Conservation (phyloP, 2,797 vertebrate genomes). For the Merluccius polli region DNA sequence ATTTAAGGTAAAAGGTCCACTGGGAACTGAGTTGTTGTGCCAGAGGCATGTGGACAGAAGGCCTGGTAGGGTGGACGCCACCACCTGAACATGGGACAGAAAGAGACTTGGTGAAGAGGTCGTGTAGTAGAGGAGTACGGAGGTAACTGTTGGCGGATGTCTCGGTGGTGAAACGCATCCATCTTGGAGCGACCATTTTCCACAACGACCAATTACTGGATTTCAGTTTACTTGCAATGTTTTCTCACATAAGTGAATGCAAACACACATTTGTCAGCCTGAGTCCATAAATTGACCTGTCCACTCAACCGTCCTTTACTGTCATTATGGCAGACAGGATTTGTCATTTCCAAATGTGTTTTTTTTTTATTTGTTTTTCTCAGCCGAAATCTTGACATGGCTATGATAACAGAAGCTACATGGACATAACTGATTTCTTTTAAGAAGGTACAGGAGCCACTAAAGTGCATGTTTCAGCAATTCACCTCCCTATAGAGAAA, state of each 20-base stretch:
- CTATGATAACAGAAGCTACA: background rate
- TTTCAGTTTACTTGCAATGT: background rate
- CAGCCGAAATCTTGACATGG: too few relatives aligned
- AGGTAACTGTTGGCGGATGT: background rate
- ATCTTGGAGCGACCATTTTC: background rate
- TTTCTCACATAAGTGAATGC: background rate
- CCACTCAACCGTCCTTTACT: background rate
- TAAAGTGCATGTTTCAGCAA: background rate
- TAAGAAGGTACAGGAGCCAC: background rate
- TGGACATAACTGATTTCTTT: background rate
- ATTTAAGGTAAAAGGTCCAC: constrained; percentile 87
- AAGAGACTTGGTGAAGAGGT: background rate
- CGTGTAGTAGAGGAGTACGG: background rate
- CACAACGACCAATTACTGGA: background rate
- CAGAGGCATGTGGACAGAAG: background rate
- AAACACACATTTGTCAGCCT: background rate
- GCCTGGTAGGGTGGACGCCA: background rate
- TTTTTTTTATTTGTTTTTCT: too few relatives aligned
- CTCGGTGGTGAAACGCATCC: background rate
- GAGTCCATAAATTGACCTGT: background rate
- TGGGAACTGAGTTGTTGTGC: constrained; percentile 73
- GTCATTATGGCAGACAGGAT: background rate
- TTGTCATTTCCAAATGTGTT: background rate
- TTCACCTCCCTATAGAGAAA: background rate
- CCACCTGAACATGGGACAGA: background rate